Conservation (phyloP, 2,888 invertebrate genomes). For the Coelinius sp. region DNA sequence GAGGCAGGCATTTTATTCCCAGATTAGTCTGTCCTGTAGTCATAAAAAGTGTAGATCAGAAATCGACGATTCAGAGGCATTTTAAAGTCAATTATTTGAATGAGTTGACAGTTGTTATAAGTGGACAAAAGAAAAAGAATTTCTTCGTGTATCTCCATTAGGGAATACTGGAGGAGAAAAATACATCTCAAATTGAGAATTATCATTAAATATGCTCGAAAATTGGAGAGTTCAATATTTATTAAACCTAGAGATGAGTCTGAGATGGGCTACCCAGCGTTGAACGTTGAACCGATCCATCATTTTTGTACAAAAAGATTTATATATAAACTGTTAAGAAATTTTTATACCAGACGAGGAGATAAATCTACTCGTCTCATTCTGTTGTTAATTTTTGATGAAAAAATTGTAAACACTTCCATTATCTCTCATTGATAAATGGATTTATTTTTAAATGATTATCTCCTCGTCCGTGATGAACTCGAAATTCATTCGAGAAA, state of each 20-base stretch:
- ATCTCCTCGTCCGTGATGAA: background rate
- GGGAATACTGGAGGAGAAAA: background rate
- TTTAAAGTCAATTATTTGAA: too few relatives aligned
- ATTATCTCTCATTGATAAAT: background rate
- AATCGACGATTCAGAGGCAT: too few relatives aligned
- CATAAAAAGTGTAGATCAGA: background rate
- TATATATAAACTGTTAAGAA: too few relatives aligned
- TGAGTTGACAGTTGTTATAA: background rate
- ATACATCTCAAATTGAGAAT: background rate
- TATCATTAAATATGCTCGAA: background rate
- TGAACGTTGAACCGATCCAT: constrained; percentile 2
- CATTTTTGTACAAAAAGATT: background rate
- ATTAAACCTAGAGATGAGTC: constrained; percentile 10
- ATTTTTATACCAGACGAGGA: background rate
- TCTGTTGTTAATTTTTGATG: background rate
- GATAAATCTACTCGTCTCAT: background rate
- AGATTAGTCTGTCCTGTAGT: background rate
- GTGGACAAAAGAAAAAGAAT: background rate
- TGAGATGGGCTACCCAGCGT: constrained; percentile 15
- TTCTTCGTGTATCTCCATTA: background rate
- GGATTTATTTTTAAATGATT: background rate
- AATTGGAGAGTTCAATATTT: constrained; percentile 11
- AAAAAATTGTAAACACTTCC: background rate
- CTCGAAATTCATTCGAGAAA: background rate
- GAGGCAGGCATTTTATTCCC: background rate